A percentile compares a stretch with the other conserved stretches of the same genome.
Conservation (phyloP, 2,113 vertebrate species). For the Engraulis encrasicolus region DNA sequence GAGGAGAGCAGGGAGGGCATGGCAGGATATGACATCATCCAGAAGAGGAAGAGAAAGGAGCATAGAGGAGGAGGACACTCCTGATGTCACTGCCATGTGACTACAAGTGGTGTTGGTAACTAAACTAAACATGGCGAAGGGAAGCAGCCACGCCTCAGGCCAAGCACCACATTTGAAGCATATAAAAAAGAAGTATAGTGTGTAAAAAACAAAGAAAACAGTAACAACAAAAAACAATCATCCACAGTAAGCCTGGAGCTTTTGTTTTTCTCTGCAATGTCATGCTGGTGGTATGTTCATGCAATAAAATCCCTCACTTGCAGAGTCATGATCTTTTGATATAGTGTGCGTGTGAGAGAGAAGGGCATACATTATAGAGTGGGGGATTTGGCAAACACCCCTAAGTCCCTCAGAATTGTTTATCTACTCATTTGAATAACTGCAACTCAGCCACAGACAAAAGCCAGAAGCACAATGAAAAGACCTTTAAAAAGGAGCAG, state of each 20-base stretch:
- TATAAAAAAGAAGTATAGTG: not conserved
- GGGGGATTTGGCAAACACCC: not conserved
- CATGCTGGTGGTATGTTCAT: no score
- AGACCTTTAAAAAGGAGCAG: not conserved
- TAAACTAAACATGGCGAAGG: not conserved
- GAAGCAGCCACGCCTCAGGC: not conserved
- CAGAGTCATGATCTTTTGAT: no score
- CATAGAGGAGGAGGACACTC: not conserved
- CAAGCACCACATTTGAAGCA: not conserved
- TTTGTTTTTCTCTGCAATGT: no score
- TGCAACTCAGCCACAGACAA: not conserved
- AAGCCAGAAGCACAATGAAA: not conserved
- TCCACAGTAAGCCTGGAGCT: no score
- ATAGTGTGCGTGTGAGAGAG: no score
- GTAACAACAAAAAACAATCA: not conserved
- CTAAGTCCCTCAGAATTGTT: not conserved
- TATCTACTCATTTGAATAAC: not conserved
- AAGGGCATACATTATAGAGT: no score
- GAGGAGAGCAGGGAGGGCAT: not conserved
- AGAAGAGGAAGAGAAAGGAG: not conserved
- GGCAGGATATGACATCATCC: not conserved
- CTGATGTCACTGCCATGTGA: not conserved
- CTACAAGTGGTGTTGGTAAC: not conserved
- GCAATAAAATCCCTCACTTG: no score
- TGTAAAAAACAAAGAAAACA: not conserved